A percentile compares a stretch with the other conserved stretches of the same genome.
Evolutionary conservation across 1,140 invertebrate genomes (phyloP).

Genomic region (Pristionchus pacificus): DNA sequence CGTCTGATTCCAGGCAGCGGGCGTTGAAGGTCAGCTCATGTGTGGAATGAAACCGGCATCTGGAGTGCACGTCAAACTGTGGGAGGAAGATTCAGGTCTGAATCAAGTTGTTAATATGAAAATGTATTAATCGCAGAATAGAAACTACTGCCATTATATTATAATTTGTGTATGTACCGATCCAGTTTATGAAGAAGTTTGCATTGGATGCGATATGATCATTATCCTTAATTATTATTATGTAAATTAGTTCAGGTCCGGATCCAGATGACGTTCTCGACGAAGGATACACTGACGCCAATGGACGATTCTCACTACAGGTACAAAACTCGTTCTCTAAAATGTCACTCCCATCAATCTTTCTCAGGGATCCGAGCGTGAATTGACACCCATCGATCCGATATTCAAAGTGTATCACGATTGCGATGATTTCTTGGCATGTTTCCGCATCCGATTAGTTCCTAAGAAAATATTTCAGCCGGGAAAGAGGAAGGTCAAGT

Average conservation of each 20-base stretch:
- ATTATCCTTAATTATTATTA: not conserved
- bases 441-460: conserved; percentile 4
- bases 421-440: conserved; percentile 25
- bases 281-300: conserved; percentile 31
- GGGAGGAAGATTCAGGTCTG: conserved; percentile 34
- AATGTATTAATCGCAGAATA: too few species aligned
- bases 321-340: too few species aligned
- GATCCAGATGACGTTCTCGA: conserved; percentile 41
- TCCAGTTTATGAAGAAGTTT: too few species aligned
- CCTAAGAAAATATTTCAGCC: conserved; percentile 21
- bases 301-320: conserved; percentile 33
- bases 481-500: conserved; percentile 32
- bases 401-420: conserved; percentile 41
- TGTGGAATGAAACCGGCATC: conserved; percentile 26
- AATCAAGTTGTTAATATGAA: too few species aligned
- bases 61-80: conserved; percentile 29
- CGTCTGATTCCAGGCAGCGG: conserved; percentile 17
- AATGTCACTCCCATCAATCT: too few species aligned
- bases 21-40: conserved; percentile 25
- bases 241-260: conserved; percentile 20
- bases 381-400: conserved; percentile 35
- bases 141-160: too few species aligned
- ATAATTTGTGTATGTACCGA: too few species aligned
- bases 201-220: too few species aligned
- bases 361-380: conserved; percentile 21